Evolutionary conservation across 1,140 invertebrate genomes (phyloP).

Genomic region (Anastrepha obliqua): DNA sequence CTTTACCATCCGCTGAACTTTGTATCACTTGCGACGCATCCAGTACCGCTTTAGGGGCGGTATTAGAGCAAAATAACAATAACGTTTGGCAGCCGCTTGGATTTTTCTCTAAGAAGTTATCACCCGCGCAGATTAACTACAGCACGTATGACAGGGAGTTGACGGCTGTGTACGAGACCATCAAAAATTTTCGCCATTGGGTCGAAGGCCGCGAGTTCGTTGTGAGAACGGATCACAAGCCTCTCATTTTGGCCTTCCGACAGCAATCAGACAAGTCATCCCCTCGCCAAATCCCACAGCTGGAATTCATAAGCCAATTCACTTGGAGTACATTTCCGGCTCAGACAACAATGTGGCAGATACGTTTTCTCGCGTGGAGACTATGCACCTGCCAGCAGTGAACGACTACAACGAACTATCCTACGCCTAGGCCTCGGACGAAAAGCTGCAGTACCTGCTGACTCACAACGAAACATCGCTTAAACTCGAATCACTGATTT

Average conservation of each 20-base stretch:
- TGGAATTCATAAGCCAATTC: not conserved
- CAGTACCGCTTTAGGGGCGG: constrained; percentile 68
- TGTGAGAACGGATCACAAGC: constrained; percentile 71
- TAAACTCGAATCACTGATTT: too few relatives aligned
- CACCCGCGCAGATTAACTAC: constrained; percentile 64
- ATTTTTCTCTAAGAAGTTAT: constrained; percentile 71
- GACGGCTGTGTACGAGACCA: constrained; percentile 63
- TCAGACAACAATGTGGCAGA: not conserved
- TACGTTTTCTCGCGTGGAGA: not conserved
- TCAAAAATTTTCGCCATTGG: constrained; percentile 64
- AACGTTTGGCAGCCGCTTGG: constrained; percentile 66
- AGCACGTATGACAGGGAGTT: constrained; percentile 73
- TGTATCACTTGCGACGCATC: constrained; percentile 67
- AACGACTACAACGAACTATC: not conserved
- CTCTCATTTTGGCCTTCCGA: constrained; percentile 57
- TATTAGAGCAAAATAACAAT: constrained; percentile 68
- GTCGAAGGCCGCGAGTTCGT: constrained; percentile 54
- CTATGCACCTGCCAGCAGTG: not conserved
- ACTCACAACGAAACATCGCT: not conserved
- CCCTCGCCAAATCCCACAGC: not conserved
- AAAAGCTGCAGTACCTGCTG: not conserved
- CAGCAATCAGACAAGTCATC: not conserved
- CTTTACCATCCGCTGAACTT: constrained; percentile 11
- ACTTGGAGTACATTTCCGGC: not conserved
- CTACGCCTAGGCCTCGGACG: not conserved